A percentile compares a stretch with the other conserved stretches of the same genome.
Evolutionary conservation across 1,140 invertebrate species (phyloP).

Genomic region (Bombus affinis): DNA sequence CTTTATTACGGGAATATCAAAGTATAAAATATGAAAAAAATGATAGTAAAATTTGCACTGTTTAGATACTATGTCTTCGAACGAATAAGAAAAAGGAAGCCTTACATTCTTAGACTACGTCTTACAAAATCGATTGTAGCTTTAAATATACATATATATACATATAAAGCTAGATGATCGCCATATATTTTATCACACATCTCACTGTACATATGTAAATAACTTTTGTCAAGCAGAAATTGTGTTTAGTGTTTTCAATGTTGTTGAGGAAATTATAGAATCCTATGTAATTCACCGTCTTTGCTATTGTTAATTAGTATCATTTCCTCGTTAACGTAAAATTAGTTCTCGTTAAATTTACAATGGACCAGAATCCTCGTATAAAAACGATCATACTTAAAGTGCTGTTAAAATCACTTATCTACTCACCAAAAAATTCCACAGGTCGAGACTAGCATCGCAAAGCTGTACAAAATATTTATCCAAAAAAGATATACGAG

Average conservation of each 20-base stretch:
- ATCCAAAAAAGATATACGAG: constrained; percentile 14
- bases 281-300: constrained; percentile 10
- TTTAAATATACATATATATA: constrained; percentile 50
- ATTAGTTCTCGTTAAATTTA: constrained; percentile 17
- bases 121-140: constrained; percentile 52
- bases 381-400: background rate
- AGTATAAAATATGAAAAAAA: background rate
- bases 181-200: constrained; percentile 71
- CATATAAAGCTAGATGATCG: constrained; percentile 60
- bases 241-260: constrained; percentile 18
- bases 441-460: constrained; percentile 25
- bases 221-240: constrained; percentile 14
- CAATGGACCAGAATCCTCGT: constrained; percentile 35
- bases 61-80: constrained; percentile 33
- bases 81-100: constrained; percentile 48
- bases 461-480: constrained; percentile 32
- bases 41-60: constrained; percentile 40
- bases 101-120: constrained; percentile 58
- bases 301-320: constrained; percentile 25
- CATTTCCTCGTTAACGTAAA: background rate
- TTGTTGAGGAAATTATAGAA: constrained; percentile 25
- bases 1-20: constrained; percentile 8
- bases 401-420: constrained; percentile 27
- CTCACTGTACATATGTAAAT: constrained; percentile 72
- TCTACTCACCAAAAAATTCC: constrained; percentile 9